A percentile compares a stretch with the other conserved stretches of the same genome.
Evolutionary conservation across 1,140 invertebrate genomes (phyloP).

Genomic region (Pissodes strobi): DNA sequence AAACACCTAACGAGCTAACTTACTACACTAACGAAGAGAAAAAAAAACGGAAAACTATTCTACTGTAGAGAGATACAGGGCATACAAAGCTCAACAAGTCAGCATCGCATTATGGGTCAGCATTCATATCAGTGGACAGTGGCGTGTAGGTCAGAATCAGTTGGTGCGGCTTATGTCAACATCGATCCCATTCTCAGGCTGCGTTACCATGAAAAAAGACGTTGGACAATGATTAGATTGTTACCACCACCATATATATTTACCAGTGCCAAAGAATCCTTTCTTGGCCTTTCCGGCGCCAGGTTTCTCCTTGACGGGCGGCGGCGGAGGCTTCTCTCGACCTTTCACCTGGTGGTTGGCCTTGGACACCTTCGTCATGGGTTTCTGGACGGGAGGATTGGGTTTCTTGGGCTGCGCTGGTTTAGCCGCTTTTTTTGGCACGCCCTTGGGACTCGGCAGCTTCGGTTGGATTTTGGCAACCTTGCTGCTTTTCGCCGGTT

Average conservation of each 20-base stretch:
- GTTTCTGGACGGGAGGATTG: slow-evolving; percentile 45
- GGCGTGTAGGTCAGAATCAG: neutral
- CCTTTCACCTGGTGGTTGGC: slow-evolving; percentile 40
- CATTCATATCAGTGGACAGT: slow-evolving; percentile 9
- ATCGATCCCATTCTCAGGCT: slow-evolving; percentile 39
- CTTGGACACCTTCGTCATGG: slow-evolving; percentile 41
- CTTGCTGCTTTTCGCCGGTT: slow-evolving; percentile 72
- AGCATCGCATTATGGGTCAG: neutral
- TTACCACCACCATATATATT: slow-evolving; percentile 64
- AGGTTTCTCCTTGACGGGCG: slow-evolving; percentile 57
- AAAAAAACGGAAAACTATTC: neutral
- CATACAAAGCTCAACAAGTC: neutral
- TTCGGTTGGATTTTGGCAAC: slow-evolving; percentile 65
- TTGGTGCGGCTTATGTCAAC: slow-evolving; percentile 2
- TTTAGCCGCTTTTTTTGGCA: slow-evolving; percentile 47
- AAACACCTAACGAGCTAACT: too few species aligned
- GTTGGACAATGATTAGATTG: slow-evolving; percentile 50
- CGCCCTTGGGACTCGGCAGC: slow-evolving; percentile 39
- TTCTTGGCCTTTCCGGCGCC: slow-evolving; percentile 68
- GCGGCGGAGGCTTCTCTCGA: slow-evolving; percentile 24
- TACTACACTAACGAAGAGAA: too few species aligned
- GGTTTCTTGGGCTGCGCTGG: slow-evolving; percentile 54
- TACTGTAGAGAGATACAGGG: neutral
- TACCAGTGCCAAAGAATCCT: slow-evolving; percentile 81
- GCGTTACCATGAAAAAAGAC: slow-evolving; percentile 50